phyloP scores from a whole-genome alignment of 2,888 invertebrate species.

The Tenodera sinensis region DNA sequence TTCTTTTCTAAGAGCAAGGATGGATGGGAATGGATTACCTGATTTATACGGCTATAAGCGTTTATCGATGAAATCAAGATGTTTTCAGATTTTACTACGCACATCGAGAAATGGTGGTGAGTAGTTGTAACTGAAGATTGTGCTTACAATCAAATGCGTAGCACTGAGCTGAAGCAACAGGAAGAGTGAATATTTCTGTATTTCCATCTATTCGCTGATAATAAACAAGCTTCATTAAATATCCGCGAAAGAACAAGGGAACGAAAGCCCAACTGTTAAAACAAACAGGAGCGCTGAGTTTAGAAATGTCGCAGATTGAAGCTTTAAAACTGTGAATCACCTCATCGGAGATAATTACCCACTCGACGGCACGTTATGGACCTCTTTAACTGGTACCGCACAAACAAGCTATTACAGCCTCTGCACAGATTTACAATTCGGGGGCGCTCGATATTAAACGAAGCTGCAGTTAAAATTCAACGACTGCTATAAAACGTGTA shows the following conservation, averaged over 20 bases:
- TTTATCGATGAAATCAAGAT: no score
- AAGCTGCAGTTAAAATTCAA: background rate
- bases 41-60: no score
- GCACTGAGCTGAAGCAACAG: no score
- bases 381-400: background rate
- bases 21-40: no score
- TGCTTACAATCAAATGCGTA: no score
- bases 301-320: background rate
- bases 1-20: no score
- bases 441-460: background rate
- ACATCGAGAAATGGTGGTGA: no score
- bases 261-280: background rate
- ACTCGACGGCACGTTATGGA: background rate
- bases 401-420: background rate
- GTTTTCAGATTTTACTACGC: no score
- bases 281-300: background rate
- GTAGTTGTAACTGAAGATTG: no score
- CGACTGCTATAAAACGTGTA: background rate
- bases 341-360: background rate
- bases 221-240: no score
- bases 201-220: no score
- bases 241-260: background rate
- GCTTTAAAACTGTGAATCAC: background rate
- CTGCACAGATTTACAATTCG: background rate
- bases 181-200: no score